These are phyloP conservation scores for Conistra vaccinii DNA, from an alignment of 2,888 invertebrate genomes.

Conservation along the genomic window DNA sequence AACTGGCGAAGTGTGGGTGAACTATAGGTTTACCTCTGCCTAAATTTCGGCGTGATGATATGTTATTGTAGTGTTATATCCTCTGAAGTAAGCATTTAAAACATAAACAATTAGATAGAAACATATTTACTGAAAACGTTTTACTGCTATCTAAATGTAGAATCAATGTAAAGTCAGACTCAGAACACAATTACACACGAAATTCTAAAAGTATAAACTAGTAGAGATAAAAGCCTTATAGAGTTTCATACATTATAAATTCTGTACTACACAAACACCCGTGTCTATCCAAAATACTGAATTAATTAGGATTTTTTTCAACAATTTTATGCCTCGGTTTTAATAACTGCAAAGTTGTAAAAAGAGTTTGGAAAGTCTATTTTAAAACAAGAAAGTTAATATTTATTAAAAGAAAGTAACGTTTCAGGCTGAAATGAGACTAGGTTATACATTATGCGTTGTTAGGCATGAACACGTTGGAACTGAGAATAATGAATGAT, in stretches of 20 bases:
- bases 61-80: no score
- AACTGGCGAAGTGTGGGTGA: no score
- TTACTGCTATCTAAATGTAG: slow-evolving; percentile 55
- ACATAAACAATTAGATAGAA: background rate
- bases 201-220: slow-evolving; percentile 35
- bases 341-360: background rate
- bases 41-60: no score
- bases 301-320: background rate
- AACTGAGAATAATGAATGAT: no score
- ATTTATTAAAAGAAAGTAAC: background rate
- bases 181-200: slow-evolving; percentile 21
- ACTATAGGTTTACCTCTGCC: no score
- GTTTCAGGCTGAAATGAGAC: background rate
- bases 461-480: no score
- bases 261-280: background rate
- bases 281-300: background rate
- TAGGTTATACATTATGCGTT: no score
- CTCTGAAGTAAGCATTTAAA: no score
- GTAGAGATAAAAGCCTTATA: slow-evolving; percentile 49
- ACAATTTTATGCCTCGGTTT: background rate
- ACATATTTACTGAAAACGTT: slow-evolving; percentile 9
- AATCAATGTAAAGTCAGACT: slow-evolving; percentile 39
- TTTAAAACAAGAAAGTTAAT: no score
- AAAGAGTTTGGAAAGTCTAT: no score
- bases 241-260: background rate